Base-by-base conservation (phyloP, 2,888 invertebrate species). In the Eilema griseolum region DNA sequence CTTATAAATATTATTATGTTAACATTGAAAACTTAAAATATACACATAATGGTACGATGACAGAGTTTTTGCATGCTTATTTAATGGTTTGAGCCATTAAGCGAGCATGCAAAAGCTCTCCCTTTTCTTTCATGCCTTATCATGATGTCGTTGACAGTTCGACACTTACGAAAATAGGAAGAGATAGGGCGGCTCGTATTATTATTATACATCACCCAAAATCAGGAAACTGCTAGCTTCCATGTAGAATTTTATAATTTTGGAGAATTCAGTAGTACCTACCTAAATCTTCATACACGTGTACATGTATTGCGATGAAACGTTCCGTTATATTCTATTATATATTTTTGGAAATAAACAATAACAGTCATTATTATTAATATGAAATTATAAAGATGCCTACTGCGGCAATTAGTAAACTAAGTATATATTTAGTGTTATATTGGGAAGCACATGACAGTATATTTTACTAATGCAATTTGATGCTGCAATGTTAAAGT, bases 131-230 rank as follows among this genome's bases (percentile, higher is more conserved):
- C 26, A 24, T 59, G 31, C 67, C 71, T 63, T 56, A 33, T 46
- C 69, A 69, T 66, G 14, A 69, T 70, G 52, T 69, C 41, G 56
- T 24, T 59, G 59, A n/a, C n/a, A 60, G 74, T 69, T 74, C 65
- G 24, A 67, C 46, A 56, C 37, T 72, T 74, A 71, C 69, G 73
- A 28, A 72, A 81, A 75, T 74, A 81, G 60, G 72, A 70, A 64
- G 41, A 52, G n/a, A 52, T 52, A n/a, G 52, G 52, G 52, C 5
- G 52, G 14, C 16, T 41, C 16, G 41, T 41, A 41, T 37, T 41
- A 41, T 41, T 16, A 41, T 41, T 16, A 41, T 41, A 41, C 41
- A 41, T 41, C 16, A 41, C 16, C 41, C 41, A 41, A 41, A 52
- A 20, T 2, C 16, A 20, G 4, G 8, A 14, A 0, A 20, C 1